Evolutionary conservation across 2,113 vertebrate species (phyloP).

Genomic region (Chelonoidis abingdonii): DNA sequence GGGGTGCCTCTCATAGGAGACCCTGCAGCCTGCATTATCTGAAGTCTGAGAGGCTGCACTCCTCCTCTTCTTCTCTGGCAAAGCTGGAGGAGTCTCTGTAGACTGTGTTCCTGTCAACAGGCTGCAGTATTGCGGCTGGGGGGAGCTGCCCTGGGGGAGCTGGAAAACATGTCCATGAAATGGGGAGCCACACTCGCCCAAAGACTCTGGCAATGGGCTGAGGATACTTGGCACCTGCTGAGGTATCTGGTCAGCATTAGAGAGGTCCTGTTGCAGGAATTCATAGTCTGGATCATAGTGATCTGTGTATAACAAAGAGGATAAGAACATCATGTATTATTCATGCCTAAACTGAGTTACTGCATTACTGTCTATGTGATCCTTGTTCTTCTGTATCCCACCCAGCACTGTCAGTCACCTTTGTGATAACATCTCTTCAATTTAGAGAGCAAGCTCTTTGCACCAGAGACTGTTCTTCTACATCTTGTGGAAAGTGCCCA

Average conservation of each 20-base stretch:
- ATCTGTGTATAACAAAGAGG: constrained; percentile 79
- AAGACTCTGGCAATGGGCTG: constrained; percentile 93
- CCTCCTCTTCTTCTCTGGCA: constrained; percentile 95
- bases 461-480: not conserved
- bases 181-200: constrained; percentile 87
- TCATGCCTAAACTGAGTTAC: not conserved
- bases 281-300: constrained; percentile 98
- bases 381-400: not conserved
- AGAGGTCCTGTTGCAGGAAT: constrained; percentile 98
- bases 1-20: constrained; percentile 89
- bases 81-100: constrained; percentile 87
- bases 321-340: not conserved
- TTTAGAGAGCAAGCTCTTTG: constrained; percentile 2
- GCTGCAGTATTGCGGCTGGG: constrained; percentile 68
- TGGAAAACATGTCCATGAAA: constrained; percentile 88
- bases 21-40: constrained; percentile 79
- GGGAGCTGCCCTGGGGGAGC: constrained; percentile 68
- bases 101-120: constrained; percentile 27
- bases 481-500: not conserved
- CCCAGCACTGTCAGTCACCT: constrained; percentile 19
- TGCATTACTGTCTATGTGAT: not conserved
- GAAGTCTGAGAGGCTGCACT: constrained; percentile 82
- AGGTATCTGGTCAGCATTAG: constrained; percentile 86
- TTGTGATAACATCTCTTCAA: not conserved
- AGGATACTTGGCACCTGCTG: constrained; percentile 83